A percentile compares a stretch with the other conserved stretches of the same genome.
These are phyloP conservation scores for Drosophila silvestris DNA, from an alignment of 2,888 invertebrate genomes.

Conservation along the genomic window DNA sequence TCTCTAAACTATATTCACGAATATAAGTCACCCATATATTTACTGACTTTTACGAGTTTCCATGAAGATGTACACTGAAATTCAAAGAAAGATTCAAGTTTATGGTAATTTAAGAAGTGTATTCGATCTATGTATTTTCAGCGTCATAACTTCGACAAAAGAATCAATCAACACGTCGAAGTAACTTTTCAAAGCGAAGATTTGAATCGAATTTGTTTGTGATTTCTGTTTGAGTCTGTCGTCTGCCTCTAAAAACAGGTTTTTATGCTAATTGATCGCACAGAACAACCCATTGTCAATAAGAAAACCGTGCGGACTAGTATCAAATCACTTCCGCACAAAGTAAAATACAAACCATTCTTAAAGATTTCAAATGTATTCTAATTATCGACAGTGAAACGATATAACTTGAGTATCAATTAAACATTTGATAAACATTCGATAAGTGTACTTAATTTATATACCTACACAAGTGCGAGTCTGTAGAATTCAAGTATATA, in stretches of 20 bases:
- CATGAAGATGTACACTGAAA: neutral
- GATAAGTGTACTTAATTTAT: constrained; percentile 11
- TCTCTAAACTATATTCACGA: constrained; percentile 35
- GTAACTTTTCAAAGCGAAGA: neutral
- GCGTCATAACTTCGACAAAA: constrained; percentile 1
- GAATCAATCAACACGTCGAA: constrained; percentile 11
- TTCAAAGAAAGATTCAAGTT: neutral
- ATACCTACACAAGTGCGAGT: constrained; percentile 23
- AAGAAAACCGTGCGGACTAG: constrained; percentile 15
- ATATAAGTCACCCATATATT: neutral
- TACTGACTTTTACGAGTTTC: neutral
- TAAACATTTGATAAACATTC: constrained; percentile 10
- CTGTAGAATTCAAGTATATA: constrained; percentile 9
- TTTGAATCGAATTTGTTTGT: constrained; percentile 5
- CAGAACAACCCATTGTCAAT: constrained; percentile 51
- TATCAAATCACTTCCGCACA: constrained; percentile 43
- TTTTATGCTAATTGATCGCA: constrained; percentile 55
- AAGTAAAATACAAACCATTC: constrained; percentile 9
- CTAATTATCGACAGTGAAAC: constrained; percentile 30
- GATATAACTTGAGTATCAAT: constrained; percentile 17
- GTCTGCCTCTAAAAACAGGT: constrained; percentile 42
- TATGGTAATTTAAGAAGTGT: neutral
- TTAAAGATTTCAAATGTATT: constrained; percentile 26
- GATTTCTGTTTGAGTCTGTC: constrained; percentile 8
- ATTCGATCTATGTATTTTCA: neutral